Conservation (phyloP, 2,888 invertebrate species). For the Eristalis arbustorum region DNA sequence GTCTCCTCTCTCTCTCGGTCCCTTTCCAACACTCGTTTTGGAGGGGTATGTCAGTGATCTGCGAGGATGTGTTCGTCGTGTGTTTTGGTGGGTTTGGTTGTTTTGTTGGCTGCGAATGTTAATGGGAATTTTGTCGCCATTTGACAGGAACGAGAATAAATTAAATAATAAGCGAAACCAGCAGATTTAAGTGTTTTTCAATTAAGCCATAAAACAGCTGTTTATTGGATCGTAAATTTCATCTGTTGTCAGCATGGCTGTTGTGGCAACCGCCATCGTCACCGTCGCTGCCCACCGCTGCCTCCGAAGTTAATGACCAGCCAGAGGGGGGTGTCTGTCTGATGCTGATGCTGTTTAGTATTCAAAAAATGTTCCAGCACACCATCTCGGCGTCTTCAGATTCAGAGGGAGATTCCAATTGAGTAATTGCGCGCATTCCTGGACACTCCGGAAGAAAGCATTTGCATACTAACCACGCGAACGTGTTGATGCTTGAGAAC, state of each 20-base stretch:
- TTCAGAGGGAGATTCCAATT: slow-evolving; percentile 39
- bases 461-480: slow-evolving; percentile 58
- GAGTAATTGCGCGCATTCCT: slow-evolving; percentile 56
- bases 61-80: not conserved
- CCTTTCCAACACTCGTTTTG: no score
- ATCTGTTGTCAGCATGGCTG: not conserved
- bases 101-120: slow-evolving; percentile 16
- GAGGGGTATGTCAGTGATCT: slow-evolving; percentile 19
- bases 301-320: slow-evolving; percentile 29
- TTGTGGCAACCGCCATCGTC: not conserved
- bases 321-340: not conserved
- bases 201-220: slow-evolving; percentile 58
- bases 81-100: not conserved
- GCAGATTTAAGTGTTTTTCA: slow-evolving; percentile 45
- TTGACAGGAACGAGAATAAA: slow-evolving; percentile 47
- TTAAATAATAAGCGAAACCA: slow-evolving; percentile 53
- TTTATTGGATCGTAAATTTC: slow-evolving; percentile 49
- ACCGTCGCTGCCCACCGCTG: not conserved
- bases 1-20: not conserved
- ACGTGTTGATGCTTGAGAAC: slow-evolving; percentile 50
- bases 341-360: slow-evolving; percentile 43
- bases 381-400: slow-evolving; percentile 11
- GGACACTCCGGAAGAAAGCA: slow-evolving; percentile 19
- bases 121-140: slow-evolving; percentile 46
- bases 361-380: slow-evolving; percentile 45